A percentile compares a stretch with the other conserved stretches of the same genome.
Evolutionary conservation across 2,888 invertebrate genomes (phyloP).

Genomic region (Drosophila pegasa): DNA sequence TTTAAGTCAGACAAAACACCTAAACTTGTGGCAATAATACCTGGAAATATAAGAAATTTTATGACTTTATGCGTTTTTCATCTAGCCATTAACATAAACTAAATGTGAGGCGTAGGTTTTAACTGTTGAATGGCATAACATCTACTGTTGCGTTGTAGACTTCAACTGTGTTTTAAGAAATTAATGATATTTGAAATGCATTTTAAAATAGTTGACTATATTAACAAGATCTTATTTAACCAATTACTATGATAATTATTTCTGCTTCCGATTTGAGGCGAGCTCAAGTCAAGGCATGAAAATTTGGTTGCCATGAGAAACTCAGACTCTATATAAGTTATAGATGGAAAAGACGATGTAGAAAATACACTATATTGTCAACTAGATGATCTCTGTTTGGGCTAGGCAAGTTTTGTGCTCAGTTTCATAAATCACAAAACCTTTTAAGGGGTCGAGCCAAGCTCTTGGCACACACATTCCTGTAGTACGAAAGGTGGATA

Average conservation of each 20-base stretch:
- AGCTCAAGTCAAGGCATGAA: too few relatives aligned
- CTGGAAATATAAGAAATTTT: too few relatives aligned
- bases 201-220: background rate
- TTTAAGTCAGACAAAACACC: too few relatives aligned
- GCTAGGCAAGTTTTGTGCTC: conserved; percentile 7
- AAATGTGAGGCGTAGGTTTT: too few relatives aligned
- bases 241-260: background rate
- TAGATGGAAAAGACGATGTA: background rate
- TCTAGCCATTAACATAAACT: too few relatives aligned
- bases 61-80: too few relatives aligned
- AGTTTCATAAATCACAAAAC: conserved; percentile 30
- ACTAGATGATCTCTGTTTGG: background rate
- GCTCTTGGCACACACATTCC: conserved; percentile 17
- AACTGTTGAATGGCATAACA: too few relatives aligned
- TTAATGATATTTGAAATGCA: background rate
- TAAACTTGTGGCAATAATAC: too few relatives aligned
- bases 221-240: background rate
- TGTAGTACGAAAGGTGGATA: conserved; percentile 2
- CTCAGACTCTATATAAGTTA: background rate
- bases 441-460: conserved; percentile 9
- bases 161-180: too few relatives aligned
- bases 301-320: background rate
- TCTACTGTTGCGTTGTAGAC: too few relatives aligned
- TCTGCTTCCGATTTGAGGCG: background rate
- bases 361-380: background rate